Evolutionary conservation across 2,888 invertebrate species (phyloP), one percentile per base, ranked within the genome.

Genomic region (Cataglyphis albicans): DNA sequence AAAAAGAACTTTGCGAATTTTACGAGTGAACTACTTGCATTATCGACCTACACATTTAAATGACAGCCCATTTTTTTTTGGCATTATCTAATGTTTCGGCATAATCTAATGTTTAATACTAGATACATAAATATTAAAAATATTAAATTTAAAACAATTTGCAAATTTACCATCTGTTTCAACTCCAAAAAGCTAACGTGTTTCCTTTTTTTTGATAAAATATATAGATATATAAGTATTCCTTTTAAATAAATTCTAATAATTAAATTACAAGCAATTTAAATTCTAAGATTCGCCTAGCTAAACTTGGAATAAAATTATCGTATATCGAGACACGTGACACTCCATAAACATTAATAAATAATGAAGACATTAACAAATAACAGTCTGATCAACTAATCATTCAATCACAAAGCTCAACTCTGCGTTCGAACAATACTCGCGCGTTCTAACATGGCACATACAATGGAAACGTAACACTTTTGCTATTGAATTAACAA

Each of bases 311-410:
- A 38, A 70, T 38, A 55, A 61, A 52, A n/a, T 25, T n/a, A 65
- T 9, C 5, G 4, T 9, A 15, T 32, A 25, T 25, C 18, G 15
- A 10, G n/a, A 25, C 12, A 4, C 5, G 21, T 18, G 35, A 44
- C 32, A 32, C 5, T 74, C 15, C 5, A 10, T 4, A 25, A 25
- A 25, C 21, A 32, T 32, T 32, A 32, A 0, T 35, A 35, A 35
- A 35, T 35, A 55, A 12, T 21, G 61, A n/a, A 59, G 44, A 73
- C 21, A 3, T 52, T 55, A 35, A 10, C 59, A 35, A 44, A 48
- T 74, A 74, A 74, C 74, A 73, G 75, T 80, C 74, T 48, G 78
- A 80, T 80, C 32, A 32, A 59, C 59, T 44, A 78, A 78, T 78
- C 73, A 44, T 12, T 73, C 74, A 59, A 59, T 73, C 21, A 44